Evolutionary conservation across 2,888 invertebrate species (phyloP).

Genomic region (Oligia latruncula): DNA sequence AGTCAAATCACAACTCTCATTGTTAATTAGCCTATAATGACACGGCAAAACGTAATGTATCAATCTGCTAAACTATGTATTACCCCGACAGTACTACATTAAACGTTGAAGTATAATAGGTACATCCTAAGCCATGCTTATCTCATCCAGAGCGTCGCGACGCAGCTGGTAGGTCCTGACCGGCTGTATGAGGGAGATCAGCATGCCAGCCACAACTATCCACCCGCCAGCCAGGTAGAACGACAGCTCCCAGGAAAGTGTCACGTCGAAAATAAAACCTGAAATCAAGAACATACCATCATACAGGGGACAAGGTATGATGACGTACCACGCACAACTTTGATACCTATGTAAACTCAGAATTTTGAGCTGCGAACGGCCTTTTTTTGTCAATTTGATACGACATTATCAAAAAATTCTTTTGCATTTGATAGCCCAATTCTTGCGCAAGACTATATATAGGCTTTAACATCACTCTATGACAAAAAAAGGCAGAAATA

Average conservation of each 20-base stretch:
- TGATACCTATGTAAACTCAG: not conserved
- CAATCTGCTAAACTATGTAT: not conserved
- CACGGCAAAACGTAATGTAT: not conserved
- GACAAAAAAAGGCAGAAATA: too few species aligned
- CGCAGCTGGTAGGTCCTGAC: slow-evolving; percentile 87
- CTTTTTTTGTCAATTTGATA: too few species aligned
- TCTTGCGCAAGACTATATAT: too few species aligned
- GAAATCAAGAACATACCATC: slow-evolving; percentile 70
- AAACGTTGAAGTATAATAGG: not conserved
- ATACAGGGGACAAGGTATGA: not conserved
- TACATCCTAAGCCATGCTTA: slow-evolving; percentile 70
- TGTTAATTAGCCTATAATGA: not conserved
- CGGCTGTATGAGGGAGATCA: slow-evolving; percentile 92
- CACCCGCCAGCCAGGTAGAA: slow-evolving; percentile 95
- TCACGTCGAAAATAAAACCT: slow-evolving; percentile 93
- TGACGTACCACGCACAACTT: not conserved
- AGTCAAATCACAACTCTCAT: not conserved
- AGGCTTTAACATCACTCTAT: too few species aligned
- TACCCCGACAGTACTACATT: not conserved
- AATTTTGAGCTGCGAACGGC: too few species aligned
- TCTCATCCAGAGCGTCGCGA: slow-evolving; percentile 60
- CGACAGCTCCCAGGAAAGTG: slow-evolving; percentile 93
- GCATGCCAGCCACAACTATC: slow-evolving; percentile 94
- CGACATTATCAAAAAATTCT: too few species aligned
- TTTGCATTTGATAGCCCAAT: too few species aligned